Evolutionary conservation across 2,113 vertebrate species (phyloP).

Genomic region (Xiphophorus hellerii): DNA sequence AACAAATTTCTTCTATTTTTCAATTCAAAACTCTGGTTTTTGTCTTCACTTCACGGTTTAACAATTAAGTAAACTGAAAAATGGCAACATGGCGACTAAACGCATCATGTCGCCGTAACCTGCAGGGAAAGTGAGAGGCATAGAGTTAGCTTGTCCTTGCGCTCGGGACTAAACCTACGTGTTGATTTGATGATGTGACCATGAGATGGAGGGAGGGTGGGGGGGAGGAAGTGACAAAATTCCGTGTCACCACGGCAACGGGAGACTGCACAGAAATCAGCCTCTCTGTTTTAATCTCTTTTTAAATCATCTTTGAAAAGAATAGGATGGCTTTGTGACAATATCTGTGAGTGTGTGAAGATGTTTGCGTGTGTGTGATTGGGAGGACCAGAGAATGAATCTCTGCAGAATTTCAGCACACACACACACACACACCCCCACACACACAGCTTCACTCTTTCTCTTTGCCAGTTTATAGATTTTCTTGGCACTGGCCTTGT

Average conservation of each 20-base stretch:
- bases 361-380: conserved; percentile 6
- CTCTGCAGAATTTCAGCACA: conserved; percentile 53
- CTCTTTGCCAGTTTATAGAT: conserved; percentile 55
- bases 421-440: no score
- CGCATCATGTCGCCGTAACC: neutral
- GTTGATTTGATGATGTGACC: conserved; percentile 54
- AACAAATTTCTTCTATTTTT: no score
- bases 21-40: neutral
- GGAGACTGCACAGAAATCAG: conserved; percentile 35
- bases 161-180: conserved; percentile 19
- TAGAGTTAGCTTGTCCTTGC: conserved; percentile 5
- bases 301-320: conserved; percentile 64
- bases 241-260: conserved; percentile 61
- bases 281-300: conserved; percentile 59
- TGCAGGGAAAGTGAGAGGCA: neutral
- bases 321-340: conserved; percentile 39
- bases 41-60: neutral
- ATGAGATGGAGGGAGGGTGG: neutral
- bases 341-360: conserved; percentile 25
- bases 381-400: conserved; percentile 23
- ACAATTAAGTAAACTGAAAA: neutral
- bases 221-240: conserved; percentile 11
- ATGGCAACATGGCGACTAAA: neutral
- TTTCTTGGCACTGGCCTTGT: conserved; percentile 35
- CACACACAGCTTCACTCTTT: no score